These are phyloP conservation scores for Zaprionus vittiger DNA, from an alignment of 1,140 invertebrate species.

Conservation along the genomic window DNA sequence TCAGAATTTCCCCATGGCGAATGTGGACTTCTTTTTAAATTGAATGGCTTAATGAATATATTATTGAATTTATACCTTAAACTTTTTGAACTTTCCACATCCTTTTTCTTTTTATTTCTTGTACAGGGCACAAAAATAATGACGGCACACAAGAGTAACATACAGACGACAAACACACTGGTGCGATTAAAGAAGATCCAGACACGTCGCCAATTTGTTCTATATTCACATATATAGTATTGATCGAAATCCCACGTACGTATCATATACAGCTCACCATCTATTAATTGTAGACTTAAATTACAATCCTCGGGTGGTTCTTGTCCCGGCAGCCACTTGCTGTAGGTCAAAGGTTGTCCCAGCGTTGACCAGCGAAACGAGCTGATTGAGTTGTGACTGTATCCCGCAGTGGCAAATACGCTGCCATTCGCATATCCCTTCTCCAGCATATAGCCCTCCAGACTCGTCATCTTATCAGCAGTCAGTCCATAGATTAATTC, in stretches of 20 bases:
- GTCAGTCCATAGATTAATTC: slow-evolving; percentile 38
- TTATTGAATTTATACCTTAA: too few species aligned
- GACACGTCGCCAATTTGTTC: neutral
- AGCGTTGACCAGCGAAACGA: slow-evolving; percentile 30
- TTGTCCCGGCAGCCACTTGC: slow-evolving; percentile 37
- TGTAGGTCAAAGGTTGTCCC: slow-evolving; percentile 23
- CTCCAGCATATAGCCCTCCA: slow-evolving; percentile 31
- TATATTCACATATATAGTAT: slow-evolving; percentile 55
- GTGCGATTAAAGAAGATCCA: neutral
- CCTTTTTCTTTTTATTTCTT: neutral
- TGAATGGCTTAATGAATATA: too few species aligned
- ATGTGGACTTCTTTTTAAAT: too few species aligned
- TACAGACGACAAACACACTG: neutral
- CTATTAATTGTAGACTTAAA: slow-evolving; percentile 36
- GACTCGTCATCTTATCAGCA: neutral
- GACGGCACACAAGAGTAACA: neutral
- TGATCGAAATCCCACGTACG: slow-evolving; percentile 33
- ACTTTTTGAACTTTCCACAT: neutral
- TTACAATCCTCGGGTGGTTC: neutral
- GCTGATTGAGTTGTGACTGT: slow-evolving; percentile 19
- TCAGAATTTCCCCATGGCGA: too few species aligned
- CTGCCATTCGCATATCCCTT: slow-evolving; percentile 45
- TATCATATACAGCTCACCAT: slow-evolving; percentile 44
- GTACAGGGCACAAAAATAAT: neutral
- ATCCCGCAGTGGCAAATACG: slow-evolving; percentile 55